Evolutionary conservation across 2,888 invertebrate species (phyloP).

Genomic region (Agrotis exclamationis): DNA sequence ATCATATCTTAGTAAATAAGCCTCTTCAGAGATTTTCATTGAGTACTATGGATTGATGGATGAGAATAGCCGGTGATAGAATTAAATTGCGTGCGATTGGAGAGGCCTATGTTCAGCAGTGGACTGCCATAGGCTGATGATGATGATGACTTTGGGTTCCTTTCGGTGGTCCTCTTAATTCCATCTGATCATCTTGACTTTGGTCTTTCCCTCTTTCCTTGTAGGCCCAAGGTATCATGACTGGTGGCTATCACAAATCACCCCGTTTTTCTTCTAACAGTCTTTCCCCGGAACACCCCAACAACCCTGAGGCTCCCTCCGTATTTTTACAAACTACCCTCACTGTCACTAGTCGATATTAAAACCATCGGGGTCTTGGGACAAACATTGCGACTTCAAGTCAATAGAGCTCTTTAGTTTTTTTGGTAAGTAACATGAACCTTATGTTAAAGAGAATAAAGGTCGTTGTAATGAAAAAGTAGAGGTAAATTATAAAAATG

Average conservation of each 20-base stretch:
- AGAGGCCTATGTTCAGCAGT: too few relatives aligned
- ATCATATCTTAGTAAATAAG: too few relatives aligned
- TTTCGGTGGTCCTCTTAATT: too few relatives aligned
- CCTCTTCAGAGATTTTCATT: too few relatives aligned
- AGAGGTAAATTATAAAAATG: neutral
- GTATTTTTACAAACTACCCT: slow-evolving; percentile 33
- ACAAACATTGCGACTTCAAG: slow-evolving; percentile 14
- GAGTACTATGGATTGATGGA: too few relatives aligned
- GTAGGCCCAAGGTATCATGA: neutral
- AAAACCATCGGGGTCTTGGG: slow-evolving; percentile 26
- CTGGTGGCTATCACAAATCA: neutral
- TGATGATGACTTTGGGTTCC: too few relatives aligned
- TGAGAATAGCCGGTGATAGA: too few relatives aligned
- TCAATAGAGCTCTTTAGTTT: neutral
- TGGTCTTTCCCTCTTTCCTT: too few relatives aligned
- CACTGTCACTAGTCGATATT: slow-evolving; percentile 34
- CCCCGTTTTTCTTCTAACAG: neutral
- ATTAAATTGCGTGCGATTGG: too few relatives aligned
- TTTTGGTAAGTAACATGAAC: neutral
- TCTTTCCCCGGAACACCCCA: slow-evolving; percentile 15
- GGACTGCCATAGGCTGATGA: too few relatives aligned
- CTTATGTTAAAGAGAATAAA: neutral
- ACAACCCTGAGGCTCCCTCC: slow-evolving; percentile 53
- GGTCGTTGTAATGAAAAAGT: too few relatives aligned
- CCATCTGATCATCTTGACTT: too few relatives aligned